phyloP scores from a whole-genome alignment of 2,113 vertebrate genomes.

The Numenius arquata region DNA sequence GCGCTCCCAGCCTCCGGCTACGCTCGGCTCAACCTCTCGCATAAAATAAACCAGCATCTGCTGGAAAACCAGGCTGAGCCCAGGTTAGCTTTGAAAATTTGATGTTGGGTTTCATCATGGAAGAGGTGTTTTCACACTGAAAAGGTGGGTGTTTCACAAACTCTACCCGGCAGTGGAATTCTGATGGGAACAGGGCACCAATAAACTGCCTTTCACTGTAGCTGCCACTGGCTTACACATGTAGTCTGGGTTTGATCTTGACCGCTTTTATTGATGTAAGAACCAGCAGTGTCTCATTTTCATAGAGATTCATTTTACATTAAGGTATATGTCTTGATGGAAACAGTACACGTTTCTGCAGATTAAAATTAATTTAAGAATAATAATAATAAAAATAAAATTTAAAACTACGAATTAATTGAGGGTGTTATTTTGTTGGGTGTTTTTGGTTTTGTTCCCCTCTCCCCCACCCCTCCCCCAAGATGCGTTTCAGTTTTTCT shows the following conservation, averaged over 20 bases:
- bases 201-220: background rate
- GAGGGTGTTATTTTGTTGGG: background rate
- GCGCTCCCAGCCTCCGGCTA: background rate
- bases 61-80: background rate
- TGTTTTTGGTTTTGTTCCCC: background rate
- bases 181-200: background rate
- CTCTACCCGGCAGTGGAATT: rapidly evolving
- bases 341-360: background rate
- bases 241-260: background rate
- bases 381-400: background rate
- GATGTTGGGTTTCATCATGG: background rate
- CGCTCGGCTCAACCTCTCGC: background rate
- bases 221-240: background rate
- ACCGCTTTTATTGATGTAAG: background rate
- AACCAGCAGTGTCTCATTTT: background rate
- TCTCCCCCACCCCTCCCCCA: rapidly evolving
- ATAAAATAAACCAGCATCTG: background rate
- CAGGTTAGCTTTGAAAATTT: background rate
- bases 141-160: background rate
- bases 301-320: background rate
- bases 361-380: background rate
- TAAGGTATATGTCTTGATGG: background rate
- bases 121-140: background rate
- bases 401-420: background rate
- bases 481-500: background rate